Evolutionary conservation across 2,888 invertebrate genomes (phyloP), one percentile per base, ranked within the genome.

Genomic region (Hyposoter didymator): DNA sequence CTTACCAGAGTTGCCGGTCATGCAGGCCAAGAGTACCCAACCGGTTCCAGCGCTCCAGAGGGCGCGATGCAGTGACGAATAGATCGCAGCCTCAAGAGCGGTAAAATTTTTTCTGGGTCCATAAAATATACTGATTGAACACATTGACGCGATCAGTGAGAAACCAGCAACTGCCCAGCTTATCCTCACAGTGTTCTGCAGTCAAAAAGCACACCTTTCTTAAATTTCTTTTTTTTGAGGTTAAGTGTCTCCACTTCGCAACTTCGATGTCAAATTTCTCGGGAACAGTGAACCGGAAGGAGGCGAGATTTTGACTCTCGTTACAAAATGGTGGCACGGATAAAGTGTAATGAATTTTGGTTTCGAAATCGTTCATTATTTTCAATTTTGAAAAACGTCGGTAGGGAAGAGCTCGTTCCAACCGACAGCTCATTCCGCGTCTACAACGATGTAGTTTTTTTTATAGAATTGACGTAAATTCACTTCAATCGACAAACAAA

Each of bases 1-100:
- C 72, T 83, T 91, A 95, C 96, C 96, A 92, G 96, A 96, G 92
- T 96, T 96, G 70, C 96, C 96, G 17, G 96, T 96, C 52, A 95
- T 94, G 89, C 96, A 96, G 0, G 96, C 95, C 76, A 97, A 93
- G 17, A 92, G 86, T 64, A 94, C 87, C 97, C 97, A 97, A 3
- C 96, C 96, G 67, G 96, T 95, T 0, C 95, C 95, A 4, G 96
- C 94, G 88, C 96, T 95, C 97, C 97, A 97, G 0, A 96, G 95
- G 5, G 96, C 93, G 89, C 96, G 95, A 90, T 97, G 96, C 8
- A 96, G 91, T 0, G 96, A 95, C 6, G 96, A 95, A 90, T 97
- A 97, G 0, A 96, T 92, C 0, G 96, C 95, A 1, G 96, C 95
- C 89, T 96, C 96, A 0, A 96, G 90, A 0, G 93, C 92, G 70